Percentiles rank a stretch among this genome's conserved stretches.
phyloP scores from a whole-genome alignment of 2,888 invertebrate species.

The Steinernema hermaphroditum region DNA sequence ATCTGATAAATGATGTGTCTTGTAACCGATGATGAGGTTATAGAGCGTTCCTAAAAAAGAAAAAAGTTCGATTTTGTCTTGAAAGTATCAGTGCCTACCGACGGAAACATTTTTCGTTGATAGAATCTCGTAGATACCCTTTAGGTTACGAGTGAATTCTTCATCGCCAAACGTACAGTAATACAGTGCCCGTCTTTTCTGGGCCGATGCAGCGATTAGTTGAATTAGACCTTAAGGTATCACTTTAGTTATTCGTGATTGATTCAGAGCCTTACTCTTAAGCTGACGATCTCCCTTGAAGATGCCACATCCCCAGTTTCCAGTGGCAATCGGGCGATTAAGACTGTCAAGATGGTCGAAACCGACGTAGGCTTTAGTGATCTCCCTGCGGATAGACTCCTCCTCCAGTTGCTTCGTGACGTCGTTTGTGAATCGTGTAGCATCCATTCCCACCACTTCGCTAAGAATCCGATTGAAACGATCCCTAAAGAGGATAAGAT shows the following conservation, averaged over 20 bases:
- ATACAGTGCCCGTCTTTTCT: background rate
- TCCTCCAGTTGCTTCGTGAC: slow-evolving; percentile 67
- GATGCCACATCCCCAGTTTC: slow-evolving; percentile 81
- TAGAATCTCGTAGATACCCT: background rate
- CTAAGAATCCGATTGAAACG: slow-evolving; percentile 68
- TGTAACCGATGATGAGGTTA: no score
- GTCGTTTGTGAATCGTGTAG: slow-evolving; percentile 74
- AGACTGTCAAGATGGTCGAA: slow-evolving; percentile 51
- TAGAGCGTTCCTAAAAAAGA: no score
- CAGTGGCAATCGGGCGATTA: slow-evolving; percentile 76
- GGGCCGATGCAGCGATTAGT: background rate
- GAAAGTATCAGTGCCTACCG: background rate
- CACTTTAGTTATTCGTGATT: background rate
- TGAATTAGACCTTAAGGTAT: slow-evolving; percentile 13
- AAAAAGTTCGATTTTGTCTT: no score
- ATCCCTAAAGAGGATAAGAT: no score
- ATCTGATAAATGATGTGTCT: no score
- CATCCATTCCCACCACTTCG: slow-evolving; percentile 85
- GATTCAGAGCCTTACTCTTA: slow-evolving; percentile 46
- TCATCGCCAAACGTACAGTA: slow-evolving; percentile 1
- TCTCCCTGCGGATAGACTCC: slow-evolving; percentile 73
- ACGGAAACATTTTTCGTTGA: background rate
- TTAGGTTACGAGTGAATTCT: background rate
- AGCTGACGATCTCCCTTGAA: slow-evolving; percentile 53
- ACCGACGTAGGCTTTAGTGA: slow-evolving; percentile 77